These are phyloP conservation scores for Cyrtodaria siliqua DNA, from an alignment of 2,888 invertebrate species.

Conservation along the genomic window DNA sequence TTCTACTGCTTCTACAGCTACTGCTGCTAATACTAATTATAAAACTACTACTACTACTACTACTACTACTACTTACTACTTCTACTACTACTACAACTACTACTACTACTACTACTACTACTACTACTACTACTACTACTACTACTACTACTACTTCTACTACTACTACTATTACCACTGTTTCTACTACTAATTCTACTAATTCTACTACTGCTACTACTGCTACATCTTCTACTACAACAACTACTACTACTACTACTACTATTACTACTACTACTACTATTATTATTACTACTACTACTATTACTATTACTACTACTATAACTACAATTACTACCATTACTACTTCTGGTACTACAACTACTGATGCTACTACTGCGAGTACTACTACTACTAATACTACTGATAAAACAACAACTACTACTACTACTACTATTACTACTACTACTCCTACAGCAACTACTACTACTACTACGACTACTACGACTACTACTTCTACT, in stretches of 20 bases:
- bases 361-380: slow-evolving; percentile 5
- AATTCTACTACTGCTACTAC: slow-evolving; percentile 2
- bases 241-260: slow-evolving; percentile 19
- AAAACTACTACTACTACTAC: slow-evolving; percentile 10
- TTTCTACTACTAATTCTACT: no score
- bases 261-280: neutral
- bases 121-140: slow-evolving; percentile 7
- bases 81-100: slow-evolving; percentile 13
- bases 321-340: neutral
- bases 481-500: slow-evolving; percentile 4
- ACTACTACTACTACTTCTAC: slow-evolving; percentile 6
- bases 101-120: slow-evolving; percentile 10
- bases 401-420: slow-evolving; percentile 1
- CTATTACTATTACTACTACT: no score
- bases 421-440: slow-evolving; percentile 9
- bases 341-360: slow-evolving; percentile 1
- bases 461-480: slow-evolving; percentile 14
- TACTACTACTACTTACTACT: neutral
- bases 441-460: slow-evolving; percentile 2
- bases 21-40: slow-evolving; percentile 3
- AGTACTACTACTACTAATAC: slow-evolving; percentile 10
- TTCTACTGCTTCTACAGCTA: slow-evolving; percentile 1
- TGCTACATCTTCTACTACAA: slow-evolving; percentile 12
- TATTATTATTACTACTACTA: no score
- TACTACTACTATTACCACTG: slow-evolving; percentile 3